Evolutionary conservation across 2,797 vertebrate genomes (phyloP).

Genomic region (Peromyscus nudipes): DNA sequence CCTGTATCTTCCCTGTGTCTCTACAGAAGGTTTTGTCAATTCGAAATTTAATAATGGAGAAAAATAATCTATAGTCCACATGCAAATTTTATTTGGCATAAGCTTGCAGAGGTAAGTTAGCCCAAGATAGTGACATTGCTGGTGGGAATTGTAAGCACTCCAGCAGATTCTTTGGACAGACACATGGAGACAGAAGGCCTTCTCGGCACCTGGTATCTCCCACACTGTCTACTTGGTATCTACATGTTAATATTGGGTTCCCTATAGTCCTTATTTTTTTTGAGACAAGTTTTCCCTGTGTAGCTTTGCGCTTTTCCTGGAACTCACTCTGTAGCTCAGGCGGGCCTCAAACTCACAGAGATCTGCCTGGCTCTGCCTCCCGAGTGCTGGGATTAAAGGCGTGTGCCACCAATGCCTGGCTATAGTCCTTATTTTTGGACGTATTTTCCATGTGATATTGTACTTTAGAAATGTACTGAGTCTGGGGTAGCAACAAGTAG

Average conservation of each 20-base stretch:
- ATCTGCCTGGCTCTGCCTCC: no score
- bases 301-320: no score
- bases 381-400: no score
- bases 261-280: neutral
- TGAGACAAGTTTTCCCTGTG: no score
- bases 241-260: slow-evolving; percentile 43
- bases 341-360: no score
- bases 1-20: slow-evolving; percentile 45
- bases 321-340: no score
- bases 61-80: slow-evolving; percentile 37
- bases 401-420: no score
- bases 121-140: neutral
- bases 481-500: slow-evolving; percentile 57
- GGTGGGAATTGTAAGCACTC: neutral
- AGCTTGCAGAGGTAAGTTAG: slow-evolving; percentile 35
- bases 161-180: neutral
- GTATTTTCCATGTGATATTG: slow-evolving; percentile 35
- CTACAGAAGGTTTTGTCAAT: slow-evolving; percentile 41
- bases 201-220: neutral
- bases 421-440: slow-evolving; percentile 2
- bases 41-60: slow-evolving; percentile 43
- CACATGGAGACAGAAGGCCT: neutral
- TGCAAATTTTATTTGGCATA: slow-evolving; percentile 43
- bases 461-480: slow-evolving; percentile 66
- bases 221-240: neutral